A percentile compares a stretch with the other conserved stretches of the same genome.
Conservation (phyloP, 2,888 invertebrate species). For the Pandemis corylana region DNA sequence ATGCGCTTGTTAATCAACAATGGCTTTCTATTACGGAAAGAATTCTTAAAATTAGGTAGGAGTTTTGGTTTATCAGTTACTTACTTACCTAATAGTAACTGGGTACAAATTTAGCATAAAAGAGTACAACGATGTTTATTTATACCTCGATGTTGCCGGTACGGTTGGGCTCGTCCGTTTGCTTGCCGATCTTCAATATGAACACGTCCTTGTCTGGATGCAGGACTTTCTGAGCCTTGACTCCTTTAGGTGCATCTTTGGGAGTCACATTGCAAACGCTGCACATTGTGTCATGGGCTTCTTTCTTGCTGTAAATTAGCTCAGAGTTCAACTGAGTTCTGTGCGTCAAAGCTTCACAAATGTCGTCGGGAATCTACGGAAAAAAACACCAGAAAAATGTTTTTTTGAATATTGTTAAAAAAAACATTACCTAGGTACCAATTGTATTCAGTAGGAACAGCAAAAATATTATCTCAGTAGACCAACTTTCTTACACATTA, state of each 20-base stretch:
- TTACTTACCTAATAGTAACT: no score
- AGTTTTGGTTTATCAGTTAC: no score
- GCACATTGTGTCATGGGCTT: conserved; percentile 63
- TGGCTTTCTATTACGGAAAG: no score
- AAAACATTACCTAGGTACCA: no score
- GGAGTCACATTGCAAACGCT: conserved; percentile 79
- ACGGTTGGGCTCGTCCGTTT: conserved; percentile 83
- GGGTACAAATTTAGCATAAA: no score
- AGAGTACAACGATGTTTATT: not conserved
- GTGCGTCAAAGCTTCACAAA: conserved; percentile 72
- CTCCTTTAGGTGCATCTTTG: conserved; percentile 80
- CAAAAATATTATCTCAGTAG: no score
- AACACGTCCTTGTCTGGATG: conserved; percentile 90
- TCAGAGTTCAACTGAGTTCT: conserved; percentile 72
- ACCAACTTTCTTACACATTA: no score
- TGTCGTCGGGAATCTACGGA: conserved; percentile 73
- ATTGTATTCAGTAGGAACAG: no score
- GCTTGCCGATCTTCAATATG: conserved; percentile 90
- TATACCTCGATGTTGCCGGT: conserved; percentile 89
- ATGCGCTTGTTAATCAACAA: no score
- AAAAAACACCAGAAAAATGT: not conserved
- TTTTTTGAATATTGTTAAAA: no score
- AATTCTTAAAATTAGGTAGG: no score
- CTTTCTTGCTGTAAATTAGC: conserved; percentile 65
- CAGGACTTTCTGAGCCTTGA: conserved; percentile 83